Evolutionary conservation across 1,140 invertebrate genomes (phyloP), one percentile per base, ranked within the genome.

Genomic region (Bombus picipes): DNA sequence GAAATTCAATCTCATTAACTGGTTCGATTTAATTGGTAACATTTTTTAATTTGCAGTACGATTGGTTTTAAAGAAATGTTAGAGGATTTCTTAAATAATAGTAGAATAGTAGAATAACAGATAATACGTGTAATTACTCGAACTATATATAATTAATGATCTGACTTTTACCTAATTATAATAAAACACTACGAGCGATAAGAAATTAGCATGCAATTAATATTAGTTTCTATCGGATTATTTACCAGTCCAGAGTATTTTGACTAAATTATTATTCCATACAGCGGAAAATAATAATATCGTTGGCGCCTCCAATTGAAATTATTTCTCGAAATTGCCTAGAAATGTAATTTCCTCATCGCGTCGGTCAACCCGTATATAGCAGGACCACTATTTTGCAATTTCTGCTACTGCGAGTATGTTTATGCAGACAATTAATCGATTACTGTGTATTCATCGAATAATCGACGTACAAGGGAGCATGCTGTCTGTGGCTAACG

Each of bases 401-500:
- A 68, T 53, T 75, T 37, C 5, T 32, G 15, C 15, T 28, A 34
- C 66, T 62, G 9, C 5, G 25, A n/a, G 3, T 39, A n/a, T 39
- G 34, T 71, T 57, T 81, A 41, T 59, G 5, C 25, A 18, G 12
- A 22, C 43, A 73, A 65, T 82, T 74, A 62, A 74, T 74, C 43
- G 9, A 37, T 28, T 25, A 12, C 15, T 37, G 25, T 65, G 57
- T n/a, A 65, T 41, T 65, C 37, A 10, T 78, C 57, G 28, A 70
- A 70, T 70, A 80, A 80, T 57, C 66, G 13, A 70, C 6, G 25
- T 39, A 37, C 32, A 47, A 28, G 32, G 28, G 65, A 68, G 8
- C 12, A 37, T 37, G 12, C 18, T 39, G 9, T 65, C 34, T 18
- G 53, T 76, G 6, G 25, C 5, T 18, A 53, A 15, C 32, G 34